These are phyloP conservation scores for Aythya baeri DNA, from an alignment of 2,113 vertebrate species.

Conservation along the genomic window DNA sequence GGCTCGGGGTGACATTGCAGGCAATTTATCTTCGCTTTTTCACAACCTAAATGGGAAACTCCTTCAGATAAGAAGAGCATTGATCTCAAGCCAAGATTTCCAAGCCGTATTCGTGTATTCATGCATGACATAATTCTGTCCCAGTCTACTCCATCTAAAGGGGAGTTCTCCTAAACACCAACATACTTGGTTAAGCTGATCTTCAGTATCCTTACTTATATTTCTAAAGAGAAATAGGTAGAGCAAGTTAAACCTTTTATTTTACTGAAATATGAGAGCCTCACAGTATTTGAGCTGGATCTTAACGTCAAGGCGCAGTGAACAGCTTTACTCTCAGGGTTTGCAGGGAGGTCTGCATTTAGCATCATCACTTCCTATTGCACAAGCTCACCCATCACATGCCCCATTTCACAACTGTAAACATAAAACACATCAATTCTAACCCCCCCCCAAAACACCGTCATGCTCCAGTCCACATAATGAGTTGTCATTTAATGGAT, in stretches of 20 bases:
- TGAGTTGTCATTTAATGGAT: background rate
- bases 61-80: background rate
- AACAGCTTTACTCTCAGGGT: too few relatives aligned
- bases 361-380: background rate
- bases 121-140: background rate
- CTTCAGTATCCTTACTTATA: background rate
- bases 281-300: background rate
- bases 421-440: fast-evolving
- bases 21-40: background rate
- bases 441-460: background rate
- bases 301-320: background rate
- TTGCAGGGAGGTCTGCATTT: background rate
- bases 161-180: background rate
- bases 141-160: background rate
- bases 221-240: background rate
- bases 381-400: background rate
- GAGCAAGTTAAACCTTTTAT: background rate
- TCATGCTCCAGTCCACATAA: background rate
- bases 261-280: background rate
- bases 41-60: background rate
- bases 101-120: background rate
- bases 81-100: background rate
- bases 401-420: background rate
- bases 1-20: background rate
- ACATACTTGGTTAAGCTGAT: background rate